These are phyloP conservation scores for Brassicogethes aeneus DNA, from an alignment of 2,888 invertebrate genomes.

Conservation along the genomic window DNA sequence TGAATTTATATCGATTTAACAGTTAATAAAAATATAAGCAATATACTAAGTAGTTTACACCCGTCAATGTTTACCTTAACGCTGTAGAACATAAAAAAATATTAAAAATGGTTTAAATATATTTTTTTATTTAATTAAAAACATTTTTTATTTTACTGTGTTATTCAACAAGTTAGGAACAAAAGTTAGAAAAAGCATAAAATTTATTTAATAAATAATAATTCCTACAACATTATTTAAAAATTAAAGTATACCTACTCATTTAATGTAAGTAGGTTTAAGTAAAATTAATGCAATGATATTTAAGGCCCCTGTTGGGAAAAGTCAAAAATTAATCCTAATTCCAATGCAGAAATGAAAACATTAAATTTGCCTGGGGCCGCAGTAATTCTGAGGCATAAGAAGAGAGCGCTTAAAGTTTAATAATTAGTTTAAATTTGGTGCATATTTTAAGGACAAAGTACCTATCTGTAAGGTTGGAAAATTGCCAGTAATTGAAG, in stretches of 20 bases:
- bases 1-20: neutral
- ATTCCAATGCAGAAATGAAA: slow-evolving; percentile 12
- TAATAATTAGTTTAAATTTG: slow-evolving; percentile 20
- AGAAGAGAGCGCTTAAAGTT: slow-evolving; percentile 15
- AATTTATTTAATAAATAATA: too few species aligned
- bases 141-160: too few species aligned
- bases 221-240: too few species aligned
- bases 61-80: too few species aligned
- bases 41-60: neutral
- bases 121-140: too few species aligned
- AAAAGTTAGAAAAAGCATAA: too few species aligned
- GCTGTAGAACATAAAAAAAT: too few species aligned
- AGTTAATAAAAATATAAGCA: neutral
- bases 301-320: slow-evolving; percentile 5
- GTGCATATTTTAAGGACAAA: slow-evolving; percentile 12
- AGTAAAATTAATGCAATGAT: neutral
- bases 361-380: slow-evolving; percentile 12
- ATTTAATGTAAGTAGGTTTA: neutral
- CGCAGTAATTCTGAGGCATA: neutral
- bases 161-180: too few species aligned
- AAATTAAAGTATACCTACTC: too few species aligned
- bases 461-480: too few species aligned
- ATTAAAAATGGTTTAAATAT: too few species aligned
- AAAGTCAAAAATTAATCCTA: slow-evolving; percentile 16
- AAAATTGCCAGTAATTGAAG: too few species aligned